Percentiles rank a stretch among this genome's conserved stretches.
Evolutionary conservation across 2,797 vertebrate genomes (phyloP).

Genomic region (Sebastes kiyomatsui): DNA sequence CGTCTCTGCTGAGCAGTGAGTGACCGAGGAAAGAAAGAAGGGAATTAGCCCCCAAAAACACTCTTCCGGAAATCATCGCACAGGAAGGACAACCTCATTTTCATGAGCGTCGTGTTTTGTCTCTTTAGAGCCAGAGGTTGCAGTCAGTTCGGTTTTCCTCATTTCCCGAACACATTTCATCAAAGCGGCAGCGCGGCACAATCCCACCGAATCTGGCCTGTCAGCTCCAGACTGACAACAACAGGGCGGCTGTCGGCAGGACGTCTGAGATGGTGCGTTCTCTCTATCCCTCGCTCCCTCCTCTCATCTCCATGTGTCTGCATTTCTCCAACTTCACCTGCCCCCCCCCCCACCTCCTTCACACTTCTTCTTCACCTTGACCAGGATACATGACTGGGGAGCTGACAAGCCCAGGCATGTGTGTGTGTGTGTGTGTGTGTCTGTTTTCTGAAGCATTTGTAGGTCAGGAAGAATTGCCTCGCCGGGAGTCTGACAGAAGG

Average conservation of each 20-base stretch:
- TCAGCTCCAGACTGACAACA: slow-evolving; percentile 67
- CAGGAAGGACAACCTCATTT: slow-evolving; percentile 43
- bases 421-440: background rate
- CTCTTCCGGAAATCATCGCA: slow-evolving; percentile 7
- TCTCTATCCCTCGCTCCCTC: slow-evolving; percentile 44
- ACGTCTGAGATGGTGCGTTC: slow-evolving; percentile 32
- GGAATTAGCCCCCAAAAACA: background rate
- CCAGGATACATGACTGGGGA: slow-evolving; percentile 60
- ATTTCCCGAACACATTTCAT: slow-evolving; percentile 60
- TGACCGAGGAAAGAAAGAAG: slow-evolving; percentile 11
- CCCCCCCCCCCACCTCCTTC: background rate
- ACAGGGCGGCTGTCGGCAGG: slow-evolving; percentile 50
- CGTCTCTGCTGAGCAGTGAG: slow-evolving; percentile 5
- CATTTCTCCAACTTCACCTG: slow-evolving; percentile 42
- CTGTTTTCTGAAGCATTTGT: slow-evolving; percentile 58
- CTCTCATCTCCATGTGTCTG: slow-evolving; percentile 72
- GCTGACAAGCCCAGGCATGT: slow-evolving; percentile 52
- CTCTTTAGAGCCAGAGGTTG: slow-evolving; percentile 44
- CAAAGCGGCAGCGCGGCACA: slow-evolving; percentile 53
- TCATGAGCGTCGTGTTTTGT: slow-evolving; percentile 34
- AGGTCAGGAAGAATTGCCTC: slow-evolving; percentile 64
- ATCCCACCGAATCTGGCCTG: slow-evolving; percentile 55
- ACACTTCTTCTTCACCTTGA: slow-evolving; percentile 68
- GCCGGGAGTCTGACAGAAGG: slow-evolving; percentile 57
- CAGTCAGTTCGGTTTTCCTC: slow-evolving; percentile 37